Base-by-base conservation (phyloP, 2,797 vertebrate genomes). In the Bovichtus diacanthus region DNA sequence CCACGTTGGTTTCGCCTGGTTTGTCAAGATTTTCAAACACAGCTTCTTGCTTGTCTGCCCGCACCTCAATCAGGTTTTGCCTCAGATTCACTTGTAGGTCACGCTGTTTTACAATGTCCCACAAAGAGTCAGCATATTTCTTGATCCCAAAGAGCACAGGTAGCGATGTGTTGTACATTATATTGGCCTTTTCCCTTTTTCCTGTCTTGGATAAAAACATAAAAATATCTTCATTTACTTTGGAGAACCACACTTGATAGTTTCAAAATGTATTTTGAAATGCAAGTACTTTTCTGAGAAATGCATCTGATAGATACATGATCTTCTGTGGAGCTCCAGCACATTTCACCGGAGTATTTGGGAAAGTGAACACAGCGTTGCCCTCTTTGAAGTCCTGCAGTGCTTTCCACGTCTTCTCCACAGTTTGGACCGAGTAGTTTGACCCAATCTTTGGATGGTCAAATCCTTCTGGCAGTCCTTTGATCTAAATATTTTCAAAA, bases 271-370 rank as follows among this genome's bases (percentile, higher is more conserved):
- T 18, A n/a, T 53, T 31, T 9, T 0, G 2, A 16, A 65, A 21
- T n/a, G 1, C 0, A 21, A 47, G n/a, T 89, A 99, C 98, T 95
- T 99, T 99, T 90, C 97, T 95, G 55, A 98, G 87, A 83, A 92
- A 99, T 4, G 95, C 95, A 4, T 99, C 98, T 0, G 97, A 89
- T 19, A 99, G 94, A 88, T 99, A 99, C 97, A 99, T 99, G 84
- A 99, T 99, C 93, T 99, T 99, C 90, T 99, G 98, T 19, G 98
- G 98, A 0, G 98, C 98, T 5, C 98, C 98, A 0, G 95, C 97
- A 84, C 98, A 99, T 88, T 99, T 99, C 66, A 99, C 91, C 0
- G 98, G 97, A 7, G 97, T 97, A 70, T 99, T 98, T 54, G 98
- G 98, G 84, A 97, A 98, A 9, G 96, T 95, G 78, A 99, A 99